Percentiles rank a stretch among this genome's conserved stretches.
These are phyloP conservation scores for Rhinoraja longicauda DNA, from an alignment of 2,797 vertebrate species.

Conservation along the genomic window DNA sequence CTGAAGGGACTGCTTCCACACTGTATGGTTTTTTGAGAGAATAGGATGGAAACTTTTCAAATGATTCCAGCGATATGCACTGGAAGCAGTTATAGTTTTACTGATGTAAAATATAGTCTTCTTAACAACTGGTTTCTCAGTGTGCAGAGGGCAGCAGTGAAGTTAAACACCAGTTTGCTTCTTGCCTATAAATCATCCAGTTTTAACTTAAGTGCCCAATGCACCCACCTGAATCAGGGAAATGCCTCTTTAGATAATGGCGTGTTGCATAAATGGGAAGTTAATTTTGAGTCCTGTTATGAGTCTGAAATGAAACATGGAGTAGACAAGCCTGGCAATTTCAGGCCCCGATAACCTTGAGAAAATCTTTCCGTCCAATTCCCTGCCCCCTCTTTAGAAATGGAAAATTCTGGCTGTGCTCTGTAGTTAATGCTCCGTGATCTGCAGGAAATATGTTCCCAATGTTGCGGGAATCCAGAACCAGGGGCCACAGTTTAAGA, in stretches of 20 bases:
- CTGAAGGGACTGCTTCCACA: no score
- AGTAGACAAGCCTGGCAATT: not conserved
- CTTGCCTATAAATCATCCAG: not conserved
- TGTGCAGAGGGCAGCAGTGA: not conserved
- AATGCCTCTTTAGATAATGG: not conserved
- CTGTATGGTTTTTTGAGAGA: no score
- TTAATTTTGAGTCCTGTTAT: not conserved
- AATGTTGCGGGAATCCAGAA: no score
- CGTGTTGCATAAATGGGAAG: no score
- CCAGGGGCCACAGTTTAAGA: no score
- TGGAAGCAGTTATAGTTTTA: not conserved
- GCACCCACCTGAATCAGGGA: not conserved
- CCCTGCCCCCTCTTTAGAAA: no score
- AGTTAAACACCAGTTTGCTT: not conserved
- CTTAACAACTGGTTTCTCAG: not conserved
- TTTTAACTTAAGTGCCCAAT: not conserved
- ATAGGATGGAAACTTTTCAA: not conserved
- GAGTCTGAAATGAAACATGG: not conserved
- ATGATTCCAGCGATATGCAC: not conserved
- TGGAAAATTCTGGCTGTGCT: not conserved
- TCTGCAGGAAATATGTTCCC: no score
- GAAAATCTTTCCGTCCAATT: not conserved
- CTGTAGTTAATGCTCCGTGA: no score
- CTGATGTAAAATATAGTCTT: not conserved
- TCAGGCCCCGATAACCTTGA: not conserved